These are phyloP conservation scores for Acleris holmiana DNA, from an alignment of 2,888 invertebrate species.

Conservation along the genomic window DNA sequence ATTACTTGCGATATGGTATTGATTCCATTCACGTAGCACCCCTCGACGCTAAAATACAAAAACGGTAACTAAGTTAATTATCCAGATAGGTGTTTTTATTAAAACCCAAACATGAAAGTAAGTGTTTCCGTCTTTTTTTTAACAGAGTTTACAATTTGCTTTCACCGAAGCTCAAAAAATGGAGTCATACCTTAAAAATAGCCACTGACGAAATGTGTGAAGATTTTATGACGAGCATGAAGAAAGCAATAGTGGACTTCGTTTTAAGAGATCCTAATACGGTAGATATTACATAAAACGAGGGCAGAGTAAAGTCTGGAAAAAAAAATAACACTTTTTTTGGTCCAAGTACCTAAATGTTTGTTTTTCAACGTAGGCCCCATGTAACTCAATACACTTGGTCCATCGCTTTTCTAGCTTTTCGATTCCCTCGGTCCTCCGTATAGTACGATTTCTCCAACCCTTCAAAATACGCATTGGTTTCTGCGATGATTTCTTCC, in stretches of 20 bases:
- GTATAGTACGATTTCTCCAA: too few relatives aligned
- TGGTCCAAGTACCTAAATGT: too few relatives aligned
- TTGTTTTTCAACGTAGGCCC: too few relatives aligned
- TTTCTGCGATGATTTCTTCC: too few relatives aligned
- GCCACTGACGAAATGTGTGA: conserved; percentile 92
- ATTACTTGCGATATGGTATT: conserved; percentile 95
- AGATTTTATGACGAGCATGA: conserved; percentile 94
- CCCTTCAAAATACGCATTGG: too few relatives aligned
- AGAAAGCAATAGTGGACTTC: conserved; percentile 96
- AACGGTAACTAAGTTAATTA: conserved; percentile 67
- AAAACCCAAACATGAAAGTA: not conserved
- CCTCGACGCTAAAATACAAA: conserved; percentile 89
- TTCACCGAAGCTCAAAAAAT: conserved; percentile 86
- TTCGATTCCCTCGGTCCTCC: too few relatives aligned
- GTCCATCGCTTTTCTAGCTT: too few relatives aligned
- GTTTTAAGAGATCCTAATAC: conserved; percentile 91
- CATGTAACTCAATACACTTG: too few relatives aligned
- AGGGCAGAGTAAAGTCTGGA: too few relatives aligned
- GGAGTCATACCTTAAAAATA: conserved; percentile 83
- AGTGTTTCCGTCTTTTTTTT: conserved; percentile 24
- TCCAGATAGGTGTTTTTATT: too few relatives aligned
- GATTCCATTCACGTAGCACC: conserved; percentile 95
- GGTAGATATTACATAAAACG: too few relatives aligned
- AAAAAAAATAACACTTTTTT: too few relatives aligned
- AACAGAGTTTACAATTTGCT: conserved; percentile 86